A percentile compares a stretch with the other conserved stretches of the same genome.
Evolutionary conservation across 2,888 invertebrate species (phyloP).

Genomic region (Eristalis intricaria): DNA sequence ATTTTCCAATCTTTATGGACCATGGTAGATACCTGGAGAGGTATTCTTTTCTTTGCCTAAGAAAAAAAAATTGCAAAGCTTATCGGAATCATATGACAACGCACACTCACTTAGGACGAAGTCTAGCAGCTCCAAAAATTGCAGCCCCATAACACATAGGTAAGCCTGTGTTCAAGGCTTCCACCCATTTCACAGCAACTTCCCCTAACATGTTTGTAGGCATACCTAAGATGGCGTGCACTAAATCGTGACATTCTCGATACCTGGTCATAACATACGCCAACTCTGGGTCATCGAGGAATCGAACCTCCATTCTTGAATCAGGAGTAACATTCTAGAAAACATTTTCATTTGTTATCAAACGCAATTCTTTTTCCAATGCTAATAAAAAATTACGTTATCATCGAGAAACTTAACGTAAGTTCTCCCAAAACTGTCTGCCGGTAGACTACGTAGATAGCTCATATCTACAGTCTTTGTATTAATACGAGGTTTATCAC

Average conservation of each 20-base stretch:
- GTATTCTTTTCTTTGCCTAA: conserved; percentile 88
- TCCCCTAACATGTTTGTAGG: conserved; percentile 96
- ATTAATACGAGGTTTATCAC: conserved; percentile 93
- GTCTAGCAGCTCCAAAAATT: conserved; percentile 93
- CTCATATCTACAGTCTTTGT: conserved; percentile 90
- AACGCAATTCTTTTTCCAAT: not conserved
- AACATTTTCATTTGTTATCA: not conserved
- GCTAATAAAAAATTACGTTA: conserved; percentile 82
- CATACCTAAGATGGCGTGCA: conserved; percentile 95
- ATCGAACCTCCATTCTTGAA: conserved; percentile 93
- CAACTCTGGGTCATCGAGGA: conserved; percentile 92
- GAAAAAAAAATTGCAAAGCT: conserved; percentile 82
- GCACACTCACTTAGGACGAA: conserved; percentile 86
- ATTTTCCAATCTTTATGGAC: conserved; percentile 90
- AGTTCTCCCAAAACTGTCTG: conserved; percentile 91
- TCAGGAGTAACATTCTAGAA: conserved; percentile 92
- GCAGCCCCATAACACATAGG: conserved; percentile 98
- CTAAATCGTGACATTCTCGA: conserved; percentile 97
- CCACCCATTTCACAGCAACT: conserved; percentile 98
- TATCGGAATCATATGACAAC: conserved; percentile 32
- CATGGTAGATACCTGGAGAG: conserved; percentile 90
- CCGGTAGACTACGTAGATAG: conserved; percentile 87
- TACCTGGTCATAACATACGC: conserved; percentile 99
- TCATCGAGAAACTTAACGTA: conserved; percentile 92
- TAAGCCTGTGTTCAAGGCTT: conserved; percentile 95